These are phyloP conservation scores for Lutjanus erythropterus DNA, from an alignment of 2,113 vertebrate species.

Conservation along the genomic window DNA sequence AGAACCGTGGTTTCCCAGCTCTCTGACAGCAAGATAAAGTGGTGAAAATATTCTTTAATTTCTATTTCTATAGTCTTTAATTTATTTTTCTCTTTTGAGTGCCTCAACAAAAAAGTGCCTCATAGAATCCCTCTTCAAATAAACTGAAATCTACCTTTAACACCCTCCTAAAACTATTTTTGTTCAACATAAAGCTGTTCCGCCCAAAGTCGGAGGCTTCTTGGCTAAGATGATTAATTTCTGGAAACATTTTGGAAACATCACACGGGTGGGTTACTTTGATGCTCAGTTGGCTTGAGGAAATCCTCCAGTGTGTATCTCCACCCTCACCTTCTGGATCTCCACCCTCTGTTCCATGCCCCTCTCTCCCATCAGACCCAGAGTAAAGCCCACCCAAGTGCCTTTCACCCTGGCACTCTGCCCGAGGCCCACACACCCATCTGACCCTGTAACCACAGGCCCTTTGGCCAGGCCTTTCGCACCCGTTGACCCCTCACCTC, in stretches of 20 bases:
- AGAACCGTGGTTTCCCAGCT: too few relatives aligned
- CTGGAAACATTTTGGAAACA: constrained; percentile 53
- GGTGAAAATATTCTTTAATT: too few relatives aligned
- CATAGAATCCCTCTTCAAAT: too few relatives aligned
- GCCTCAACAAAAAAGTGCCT: too few relatives aligned
- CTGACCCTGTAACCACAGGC: constrained; percentile 69
- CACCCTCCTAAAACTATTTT: background rate
- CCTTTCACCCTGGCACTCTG: constrained; percentile 77
- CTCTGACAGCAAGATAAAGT: too few relatives aligned
- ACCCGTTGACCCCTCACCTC: constrained; percentile 76
- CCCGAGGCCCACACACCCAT: constrained; percentile 71
- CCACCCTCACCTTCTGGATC: constrained; percentile 41
- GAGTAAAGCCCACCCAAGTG: constrained; percentile 75
- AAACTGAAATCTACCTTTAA: too few relatives aligned
- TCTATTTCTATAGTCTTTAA: too few relatives aligned
- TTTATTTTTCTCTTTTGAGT: background rate
- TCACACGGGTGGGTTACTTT: constrained; percentile 42
- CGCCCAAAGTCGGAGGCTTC: background rate
- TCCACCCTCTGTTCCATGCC: constrained; percentile 7
- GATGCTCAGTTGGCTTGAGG: constrained; percentile 37
- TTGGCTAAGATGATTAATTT: constrained; percentile 21
- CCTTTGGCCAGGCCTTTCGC: constrained; percentile 60
- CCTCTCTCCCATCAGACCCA: constrained; percentile 24
- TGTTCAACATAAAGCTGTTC: background rate
- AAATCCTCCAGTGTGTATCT: constrained; percentile 39